Percentiles rank a stretch among this genome's conserved stretches.
Conservation (phyloP, 1,140 invertebrate genomes). For the Bombus huntii region DNA sequence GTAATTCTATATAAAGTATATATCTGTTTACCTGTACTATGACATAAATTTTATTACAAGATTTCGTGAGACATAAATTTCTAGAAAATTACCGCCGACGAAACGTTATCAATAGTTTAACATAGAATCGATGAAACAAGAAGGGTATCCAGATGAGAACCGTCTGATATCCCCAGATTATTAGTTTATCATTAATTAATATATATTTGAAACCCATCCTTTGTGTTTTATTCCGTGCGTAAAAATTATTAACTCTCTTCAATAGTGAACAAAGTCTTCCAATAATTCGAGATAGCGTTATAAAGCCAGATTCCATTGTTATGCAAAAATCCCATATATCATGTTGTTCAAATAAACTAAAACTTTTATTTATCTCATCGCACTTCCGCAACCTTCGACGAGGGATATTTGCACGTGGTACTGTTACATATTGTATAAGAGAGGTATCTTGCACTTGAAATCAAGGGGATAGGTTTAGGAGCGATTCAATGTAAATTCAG, state of each 20-base stretch:
- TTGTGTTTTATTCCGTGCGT: background rate
- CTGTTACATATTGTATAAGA: conserved; percentile 35
- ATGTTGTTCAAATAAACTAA: background rate
- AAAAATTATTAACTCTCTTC: background rate
- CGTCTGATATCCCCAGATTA: too few species aligned
- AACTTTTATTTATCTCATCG: conserved; percentile 9
- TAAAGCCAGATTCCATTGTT: background rate
- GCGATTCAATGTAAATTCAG: conserved; percentile 35
- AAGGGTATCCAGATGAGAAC: background rate
- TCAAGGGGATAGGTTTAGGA: conserved; percentile 4
- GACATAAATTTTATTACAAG: too few species aligned
- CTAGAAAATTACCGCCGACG: background rate
- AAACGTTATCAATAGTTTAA: too few species aligned
- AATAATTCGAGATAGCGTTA: background rate
- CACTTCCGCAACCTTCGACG: conserved; percentile 4
- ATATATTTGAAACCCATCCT: background rate
- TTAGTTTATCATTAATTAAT: background rate
- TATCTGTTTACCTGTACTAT: background rate
- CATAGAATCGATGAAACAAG: background rate
- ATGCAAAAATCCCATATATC: background rate
- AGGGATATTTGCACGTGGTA: background rate
- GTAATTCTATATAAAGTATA: background rate
- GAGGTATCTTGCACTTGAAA: conserved; percentile 2
- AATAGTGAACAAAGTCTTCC: background rate
- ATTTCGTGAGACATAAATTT: background rate